phyloP scores from a whole-genome alignment of 2,797 vertebrate genomes.

The Loris lydekkerianus region DNA sequence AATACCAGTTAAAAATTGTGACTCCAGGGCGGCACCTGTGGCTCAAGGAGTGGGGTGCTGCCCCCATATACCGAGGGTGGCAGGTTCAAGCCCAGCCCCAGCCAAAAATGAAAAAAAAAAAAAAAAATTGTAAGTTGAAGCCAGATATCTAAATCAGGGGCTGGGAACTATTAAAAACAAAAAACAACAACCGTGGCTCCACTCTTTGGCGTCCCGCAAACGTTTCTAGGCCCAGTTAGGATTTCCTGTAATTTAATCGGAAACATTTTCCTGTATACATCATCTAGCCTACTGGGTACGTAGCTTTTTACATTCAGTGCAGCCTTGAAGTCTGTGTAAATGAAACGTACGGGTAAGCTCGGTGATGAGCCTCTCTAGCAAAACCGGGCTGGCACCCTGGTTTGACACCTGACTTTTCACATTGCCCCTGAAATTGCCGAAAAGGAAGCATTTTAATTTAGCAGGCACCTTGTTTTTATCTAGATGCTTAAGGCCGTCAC shows the following conservation, averaged over 20 bases:
- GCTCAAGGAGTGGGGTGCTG: too few relatives aligned
- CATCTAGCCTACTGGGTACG: background rate
- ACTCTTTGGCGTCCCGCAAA: background rate
- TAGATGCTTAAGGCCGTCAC: background rate
- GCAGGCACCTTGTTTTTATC: background rate
- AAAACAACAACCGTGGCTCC: background rate
- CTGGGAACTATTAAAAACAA: too few relatives aligned
- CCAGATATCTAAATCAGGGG: too few relatives aligned
- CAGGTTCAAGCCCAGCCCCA: too few relatives aligned
- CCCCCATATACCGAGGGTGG: too few relatives aligned
- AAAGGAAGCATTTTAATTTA: slow-evolving; percentile 21
- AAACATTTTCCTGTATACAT: background rate
- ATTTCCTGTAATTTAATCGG: slow-evolving; percentile 5
- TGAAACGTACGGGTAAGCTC: background rate
- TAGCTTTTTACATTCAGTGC: background rate
- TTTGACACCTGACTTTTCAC: background rate
- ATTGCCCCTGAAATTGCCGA: background rate
- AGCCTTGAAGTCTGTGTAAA: background rate
- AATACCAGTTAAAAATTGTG: background rate
- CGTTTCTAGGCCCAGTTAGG: background rate
- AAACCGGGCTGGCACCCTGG: background rate
- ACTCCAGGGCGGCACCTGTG: too few relatives aligned
- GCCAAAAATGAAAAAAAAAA: too few relatives aligned
- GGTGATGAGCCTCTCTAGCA: background rate
- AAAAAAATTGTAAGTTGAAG: too few relatives aligned